Conservation (phyloP, 2,113 vertebrate species). For the Clarias batrachus region DNA sequence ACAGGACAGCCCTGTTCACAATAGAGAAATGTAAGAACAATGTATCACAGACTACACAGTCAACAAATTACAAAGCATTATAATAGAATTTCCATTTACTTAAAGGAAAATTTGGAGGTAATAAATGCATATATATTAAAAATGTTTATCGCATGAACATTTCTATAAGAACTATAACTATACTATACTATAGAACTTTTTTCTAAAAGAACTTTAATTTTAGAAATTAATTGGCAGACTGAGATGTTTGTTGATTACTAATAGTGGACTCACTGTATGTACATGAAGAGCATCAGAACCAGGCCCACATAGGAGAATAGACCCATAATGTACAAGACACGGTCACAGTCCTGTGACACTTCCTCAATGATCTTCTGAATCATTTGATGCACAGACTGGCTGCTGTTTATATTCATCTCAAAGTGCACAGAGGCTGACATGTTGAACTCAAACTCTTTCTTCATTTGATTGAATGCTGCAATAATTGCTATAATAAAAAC, state of each 20-base stretch:
- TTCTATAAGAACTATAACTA: too few species aligned
- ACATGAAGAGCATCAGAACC: slow-evolving; percentile 68
- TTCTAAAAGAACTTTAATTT: too few species aligned
- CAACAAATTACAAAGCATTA: background rate
- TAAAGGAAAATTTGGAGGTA: background rate
- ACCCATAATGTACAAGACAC: slow-evolving; percentile 44
- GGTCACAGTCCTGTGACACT: slow-evolving; percentile 59
- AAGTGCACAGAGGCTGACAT: slow-evolving; percentile 70
- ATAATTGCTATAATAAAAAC: slow-evolving; percentile 66
- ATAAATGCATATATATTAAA: too few species aligned
- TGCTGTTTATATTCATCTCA: slow-evolving; percentile 71
- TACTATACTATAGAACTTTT: too few species aligned
- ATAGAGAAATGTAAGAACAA: background rate
- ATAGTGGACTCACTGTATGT: slow-evolving; percentile 73
- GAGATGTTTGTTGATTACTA: background rate
- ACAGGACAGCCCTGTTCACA: slow-evolving; percentile 74
- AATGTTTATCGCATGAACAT: too few species aligned
- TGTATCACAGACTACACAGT: background rate
- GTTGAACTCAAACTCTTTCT: slow-evolving; percentile 85
- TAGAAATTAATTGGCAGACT: background rate
- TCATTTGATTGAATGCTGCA: slow-evolving; percentile 69
- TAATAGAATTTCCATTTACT: background rate
- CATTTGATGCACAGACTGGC: slow-evolving; percentile 75
- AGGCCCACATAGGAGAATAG: slow-evolving; percentile 69
- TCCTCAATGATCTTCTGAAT: slow-evolving; percentile 75